These are phyloP conservation scores for Tholera decimalis DNA, from an alignment of 2,888 invertebrate species.

Conservation along the genomic window DNA sequence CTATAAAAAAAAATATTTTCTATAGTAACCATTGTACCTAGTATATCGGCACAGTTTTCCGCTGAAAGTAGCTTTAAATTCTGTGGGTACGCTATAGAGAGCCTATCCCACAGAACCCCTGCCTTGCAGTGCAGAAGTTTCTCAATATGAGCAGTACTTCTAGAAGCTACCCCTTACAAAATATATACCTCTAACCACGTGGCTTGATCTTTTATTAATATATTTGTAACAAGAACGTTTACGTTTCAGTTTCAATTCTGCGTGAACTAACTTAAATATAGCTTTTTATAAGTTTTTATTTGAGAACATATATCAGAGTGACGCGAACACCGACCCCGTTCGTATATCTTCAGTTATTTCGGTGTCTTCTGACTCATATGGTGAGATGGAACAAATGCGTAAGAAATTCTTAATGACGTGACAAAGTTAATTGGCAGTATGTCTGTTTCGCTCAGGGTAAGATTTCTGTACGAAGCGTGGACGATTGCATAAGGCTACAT, in stretches of 20 bases:
- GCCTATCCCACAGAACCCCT: neutral
- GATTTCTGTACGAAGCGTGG: constrained; percentile 28
- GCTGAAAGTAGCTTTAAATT: neutral
- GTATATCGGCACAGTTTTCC: neutral
- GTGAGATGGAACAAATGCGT: constrained; percentile 68
- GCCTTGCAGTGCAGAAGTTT: neutral
- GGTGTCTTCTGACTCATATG: constrained; percentile 73
- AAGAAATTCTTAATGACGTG: constrained; percentile 63
- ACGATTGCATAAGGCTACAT: constrained; percentile 28
- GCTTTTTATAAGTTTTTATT: constrained; percentile 68
- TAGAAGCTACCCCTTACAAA: neutral
- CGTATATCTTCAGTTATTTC: constrained; percentile 73
- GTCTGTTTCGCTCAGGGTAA: constrained; percentile 52
- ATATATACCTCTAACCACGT: neutral
- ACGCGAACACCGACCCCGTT: constrained; percentile 72
- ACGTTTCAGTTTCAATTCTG: constrained; percentile 25
- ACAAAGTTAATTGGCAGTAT: constrained; percentile 59
- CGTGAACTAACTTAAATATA: constrained; percentile 50
- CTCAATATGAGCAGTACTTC: neutral
- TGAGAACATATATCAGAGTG: constrained; percentile 62
- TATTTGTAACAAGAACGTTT: constrained; percentile 20
- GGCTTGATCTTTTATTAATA: neutral
- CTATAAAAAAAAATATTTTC: neutral
- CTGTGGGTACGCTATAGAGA: neutral
- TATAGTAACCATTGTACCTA: neutral